Percentiles rank a stretch among this genome's conserved stretches.
Conservation (phyloP, 1,140 invertebrate genomes). For the Sipha flava region DNA sequence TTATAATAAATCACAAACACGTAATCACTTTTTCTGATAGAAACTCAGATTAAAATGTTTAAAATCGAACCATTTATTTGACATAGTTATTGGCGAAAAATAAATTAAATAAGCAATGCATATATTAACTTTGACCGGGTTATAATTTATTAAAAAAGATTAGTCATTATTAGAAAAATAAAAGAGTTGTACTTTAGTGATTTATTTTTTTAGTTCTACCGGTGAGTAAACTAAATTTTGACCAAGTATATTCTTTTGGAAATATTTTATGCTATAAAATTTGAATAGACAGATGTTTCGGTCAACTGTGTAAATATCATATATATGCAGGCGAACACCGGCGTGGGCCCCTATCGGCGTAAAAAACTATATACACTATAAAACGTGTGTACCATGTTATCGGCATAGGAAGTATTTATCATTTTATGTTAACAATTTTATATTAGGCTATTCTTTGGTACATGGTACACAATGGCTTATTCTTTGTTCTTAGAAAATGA, state of each 20-base stretch:
- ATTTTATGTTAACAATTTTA: background rate
- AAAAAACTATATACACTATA: background rate
- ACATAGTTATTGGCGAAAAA: background rate
- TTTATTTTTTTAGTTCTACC: background rate
- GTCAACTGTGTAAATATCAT: constrained; percentile 33
- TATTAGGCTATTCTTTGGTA: too few species aligned
- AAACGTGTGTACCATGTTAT: background rate
- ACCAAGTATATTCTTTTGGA: background rate
- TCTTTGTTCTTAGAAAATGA: too few species aligned
- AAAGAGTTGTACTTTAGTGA: too few species aligned
- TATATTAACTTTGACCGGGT: background rate
- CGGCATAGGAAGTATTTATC: constrained; percentile 1
- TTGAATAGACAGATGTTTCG: constrained; percentile 31
- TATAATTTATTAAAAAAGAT: background rate
- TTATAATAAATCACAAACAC: background rate
- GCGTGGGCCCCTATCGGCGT: background rate
- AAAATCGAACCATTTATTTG: background rate
- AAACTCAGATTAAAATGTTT: background rate
- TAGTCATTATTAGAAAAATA: too few species aligned
- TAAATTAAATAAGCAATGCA: background rate
- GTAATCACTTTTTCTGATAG: background rate
- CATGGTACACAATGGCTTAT: too few species aligned
- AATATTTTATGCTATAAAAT: background rate
- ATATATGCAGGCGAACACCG: constrained; percentile 20
- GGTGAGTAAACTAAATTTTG: background rate